Evolutionary conservation across 2,113 vertebrate species (phyloP).

Genomic region (Oreamnos americanus): DNA sequence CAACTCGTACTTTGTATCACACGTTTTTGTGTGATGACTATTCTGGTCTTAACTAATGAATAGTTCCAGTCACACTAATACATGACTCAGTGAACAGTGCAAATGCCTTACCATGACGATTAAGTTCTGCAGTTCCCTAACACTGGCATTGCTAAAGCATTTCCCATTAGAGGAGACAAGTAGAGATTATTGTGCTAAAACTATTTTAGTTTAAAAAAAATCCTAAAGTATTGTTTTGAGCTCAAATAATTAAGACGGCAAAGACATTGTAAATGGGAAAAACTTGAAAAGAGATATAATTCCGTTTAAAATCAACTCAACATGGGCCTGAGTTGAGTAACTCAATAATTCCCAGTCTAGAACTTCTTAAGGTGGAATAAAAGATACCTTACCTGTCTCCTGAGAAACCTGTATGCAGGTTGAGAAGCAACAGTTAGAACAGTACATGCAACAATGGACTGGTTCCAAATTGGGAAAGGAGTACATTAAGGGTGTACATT

Average conservation of each 20-base stretch:
- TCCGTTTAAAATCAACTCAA: neutral
- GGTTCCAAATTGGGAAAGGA: neutral
- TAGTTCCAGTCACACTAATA: slow-evolving; percentile 5
- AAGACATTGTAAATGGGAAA: neutral
- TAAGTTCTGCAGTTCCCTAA: neutral
- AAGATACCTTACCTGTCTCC: neutral
- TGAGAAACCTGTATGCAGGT: neutral
- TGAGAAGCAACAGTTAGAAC: neutral
- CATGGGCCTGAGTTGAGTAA: neutral
- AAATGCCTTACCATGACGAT: slow-evolving; percentile 12
- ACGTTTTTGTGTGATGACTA: neutral
- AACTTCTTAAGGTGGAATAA: neutral
- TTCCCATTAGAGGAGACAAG: neutral
- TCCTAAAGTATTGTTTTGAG: neutral
- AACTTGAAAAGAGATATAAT: neutral
- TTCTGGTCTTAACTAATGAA: slow-evolving; percentile 49
- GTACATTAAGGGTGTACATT: neutral
- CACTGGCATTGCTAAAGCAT: neutral
- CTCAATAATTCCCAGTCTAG: neutral
- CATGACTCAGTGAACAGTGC: slow-evolving; percentile 11
- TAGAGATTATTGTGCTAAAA: neutral
- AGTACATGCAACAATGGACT: neutral
- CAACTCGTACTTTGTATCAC: neutral
- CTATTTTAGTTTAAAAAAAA: neutral
- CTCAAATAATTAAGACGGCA: neutral